Base-by-base conservation (phyloP, 2,888 invertebrate species). In the Prostheceraeus crozeri region DNA sequence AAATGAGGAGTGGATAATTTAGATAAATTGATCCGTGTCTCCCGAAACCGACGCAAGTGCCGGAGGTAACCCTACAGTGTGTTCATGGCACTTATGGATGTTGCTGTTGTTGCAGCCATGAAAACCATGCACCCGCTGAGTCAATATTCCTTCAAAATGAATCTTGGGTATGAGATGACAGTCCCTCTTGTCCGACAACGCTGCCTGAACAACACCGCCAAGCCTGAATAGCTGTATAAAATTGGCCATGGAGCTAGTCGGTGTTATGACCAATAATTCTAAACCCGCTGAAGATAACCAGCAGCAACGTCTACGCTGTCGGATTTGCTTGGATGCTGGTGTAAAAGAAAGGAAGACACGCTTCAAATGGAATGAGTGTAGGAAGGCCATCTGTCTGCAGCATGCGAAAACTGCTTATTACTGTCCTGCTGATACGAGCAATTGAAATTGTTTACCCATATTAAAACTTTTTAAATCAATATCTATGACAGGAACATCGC, bases 181-280 rank as follows among this genome's bases (percentile, higher is more conserved):
- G 16, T 40, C 23, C 40, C 40, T 21, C 40, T 40, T 40, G 40
- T 40, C 23, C n/a, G 40, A 14, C 40, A 40, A 40, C 40, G 40
- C 40, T 40, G 16, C 40, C n/a, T n/a, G n/a, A n/a, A n/a, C n/a
- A n/a, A n/a, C n/a, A n/a, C n/a, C n/a, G n/a, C n/a, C n/a, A n/a
- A n/a, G n/a, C 23, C 40, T 40, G 40, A 40, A 14, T 16, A 40
- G 40, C 16, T 14, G 16, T 40, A 40, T 40, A 14, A 40, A 40
- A 40, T 16, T 40, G 40, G 40, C 40, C 23, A 40, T 40, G n/a
- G 16, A 40, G 16, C 40, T 40, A 23, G 40, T 40, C 23, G 40
- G 40, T 40, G 40, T 40, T 16, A 23, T 16, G n/a, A 23, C 40
- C 16, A 40, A 40, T 21, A 14, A 40, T 40, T 14, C 16, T 16